Base-by-base conservation (phyloP, 2,888 invertebrate genomes). In the Acanthosepion pharaonis region DNA sequence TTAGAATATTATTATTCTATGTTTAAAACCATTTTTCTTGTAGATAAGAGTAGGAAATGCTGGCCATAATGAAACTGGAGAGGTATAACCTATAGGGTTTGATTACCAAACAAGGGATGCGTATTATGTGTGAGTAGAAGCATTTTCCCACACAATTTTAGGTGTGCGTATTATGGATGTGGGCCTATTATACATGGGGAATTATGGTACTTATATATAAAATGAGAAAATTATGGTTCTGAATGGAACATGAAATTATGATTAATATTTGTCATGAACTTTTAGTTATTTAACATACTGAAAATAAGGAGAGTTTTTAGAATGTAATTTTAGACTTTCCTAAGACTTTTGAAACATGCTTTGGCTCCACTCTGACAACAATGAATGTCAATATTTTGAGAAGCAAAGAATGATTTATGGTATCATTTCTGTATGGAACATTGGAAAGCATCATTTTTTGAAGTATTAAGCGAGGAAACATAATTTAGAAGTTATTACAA, bases 401-500 rank as follows among this genome's bases (percentile, higher is more conserved):
- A 78, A 78, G n/a, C 78, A 28, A 78, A 28, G 78, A n/a, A 78
- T 28, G 78, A 78, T 78, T 78, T 78, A 78, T 78, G 78, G 78
- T 33, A 78, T 78, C 78, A 78, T 78, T 78, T 78, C n/a, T 78
- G 78, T 33, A 78, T n/a, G 78, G 78, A 78, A 78, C 78, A 78
- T 2, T 78, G 33, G 78, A 78, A 78, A 15, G 33, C 78, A 78
- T 78, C 78, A 78, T 78, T 78, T 33, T 78, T 33, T 33, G 9
- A 78, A 78, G n/a, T n/a, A 78, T 78, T 78, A 78, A 33, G 78
- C n/a, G 33, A 78, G n/a, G 78, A 18, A 78, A 78, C 15, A 78
- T 78, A 78, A 78, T 78, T 78, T 78, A n/a, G 78, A 78, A n/a
- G 78, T n/a, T 78, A 78, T 78, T 78, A n/a, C n/a, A 33, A 78